These are phyloP conservation scores for Phylloscopus trochiloides DNA, from an alignment of 2,113 vertebrate species.

Conservation along the genomic window DNA sequence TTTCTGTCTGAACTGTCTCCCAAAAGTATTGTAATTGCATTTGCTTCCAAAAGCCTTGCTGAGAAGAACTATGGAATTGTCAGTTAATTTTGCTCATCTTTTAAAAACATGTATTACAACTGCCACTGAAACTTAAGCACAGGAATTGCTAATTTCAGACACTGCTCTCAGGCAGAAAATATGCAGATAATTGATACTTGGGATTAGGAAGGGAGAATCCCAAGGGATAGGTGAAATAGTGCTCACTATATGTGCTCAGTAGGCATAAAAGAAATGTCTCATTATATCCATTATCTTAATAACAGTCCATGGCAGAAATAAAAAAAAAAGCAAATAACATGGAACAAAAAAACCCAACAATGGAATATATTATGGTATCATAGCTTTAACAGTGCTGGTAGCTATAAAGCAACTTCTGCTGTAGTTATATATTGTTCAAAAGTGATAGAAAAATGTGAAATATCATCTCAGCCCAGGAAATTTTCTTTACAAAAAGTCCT, in stretches of 20 bases:
- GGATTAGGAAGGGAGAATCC: neutral
- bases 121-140: neutral
- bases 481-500: neutral
- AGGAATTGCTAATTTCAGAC: neutral
- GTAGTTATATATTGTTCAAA: neutral
- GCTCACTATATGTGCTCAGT: neutral
- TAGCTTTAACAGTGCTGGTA: neutral
- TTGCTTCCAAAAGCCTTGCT: neutral
- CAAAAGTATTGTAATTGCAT: neutral
- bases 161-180: slow-evolving; percentile 1
- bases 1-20: neutral
- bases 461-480: neutral
- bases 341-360: fast-evolving
- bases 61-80: neutral
- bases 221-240: neutral
- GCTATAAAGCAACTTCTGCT: neutral
- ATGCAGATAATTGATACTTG: neutral
- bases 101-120: neutral
- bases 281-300: neutral
- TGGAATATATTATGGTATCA: neutral
- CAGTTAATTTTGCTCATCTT: neutral
- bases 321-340: neutral
- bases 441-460: neutral
- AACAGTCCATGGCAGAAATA: neutral
- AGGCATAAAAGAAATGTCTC: neutral